Percentiles rank a stretch among this genome's conserved stretches.
phyloP scores from a whole-genome alignment of 1,140 invertebrate species.

The Apis florea region DNA sequence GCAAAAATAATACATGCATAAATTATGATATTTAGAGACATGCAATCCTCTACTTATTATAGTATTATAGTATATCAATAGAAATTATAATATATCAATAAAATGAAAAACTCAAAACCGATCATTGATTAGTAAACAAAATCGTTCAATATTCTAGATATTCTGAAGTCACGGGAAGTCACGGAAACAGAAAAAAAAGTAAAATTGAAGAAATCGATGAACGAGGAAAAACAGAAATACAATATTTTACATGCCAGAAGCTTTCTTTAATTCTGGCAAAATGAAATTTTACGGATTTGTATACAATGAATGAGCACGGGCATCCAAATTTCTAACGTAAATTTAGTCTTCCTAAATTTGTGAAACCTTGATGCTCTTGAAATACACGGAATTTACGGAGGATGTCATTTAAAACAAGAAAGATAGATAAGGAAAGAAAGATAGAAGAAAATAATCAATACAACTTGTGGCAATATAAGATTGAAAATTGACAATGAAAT shows the following conservation, averaged over 20 bases:
- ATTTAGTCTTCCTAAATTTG: conserved; percentile 39
- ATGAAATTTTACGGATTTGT: not conserved
- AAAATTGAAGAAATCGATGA: not conserved
- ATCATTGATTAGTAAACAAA: not conserved
- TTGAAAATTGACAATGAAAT: not conserved
- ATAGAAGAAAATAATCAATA: conserved; percentile 6
- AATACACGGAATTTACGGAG: conserved; percentile 6
- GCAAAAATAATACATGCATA: not conserved
- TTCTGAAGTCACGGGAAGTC: not conserved
- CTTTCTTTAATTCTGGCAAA: not conserved
- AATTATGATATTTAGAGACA: not conserved
- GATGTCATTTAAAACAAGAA: conserved; percentile 6
- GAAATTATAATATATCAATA: not conserved
- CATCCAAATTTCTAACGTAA: conserved; percentile 17
- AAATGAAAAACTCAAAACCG: not conserved
- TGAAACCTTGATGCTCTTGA: conserved; percentile 37
- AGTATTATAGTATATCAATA: too few species aligned
- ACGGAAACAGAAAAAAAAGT: not conserved
- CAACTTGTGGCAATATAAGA: not conserved
- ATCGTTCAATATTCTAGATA: not conserved
- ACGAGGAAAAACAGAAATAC: not conserved
- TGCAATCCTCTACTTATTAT: not conserved
- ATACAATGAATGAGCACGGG: not conserved
- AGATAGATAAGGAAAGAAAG: not conserved
- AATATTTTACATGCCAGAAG: not conserved